Percentiles rank a stretch among this genome's conserved stretches.
Evolutionary conservation across 2,113 vertebrate species (phyloP).

Genomic region (Rhegmatorhina hoffmannsi): DNA sequence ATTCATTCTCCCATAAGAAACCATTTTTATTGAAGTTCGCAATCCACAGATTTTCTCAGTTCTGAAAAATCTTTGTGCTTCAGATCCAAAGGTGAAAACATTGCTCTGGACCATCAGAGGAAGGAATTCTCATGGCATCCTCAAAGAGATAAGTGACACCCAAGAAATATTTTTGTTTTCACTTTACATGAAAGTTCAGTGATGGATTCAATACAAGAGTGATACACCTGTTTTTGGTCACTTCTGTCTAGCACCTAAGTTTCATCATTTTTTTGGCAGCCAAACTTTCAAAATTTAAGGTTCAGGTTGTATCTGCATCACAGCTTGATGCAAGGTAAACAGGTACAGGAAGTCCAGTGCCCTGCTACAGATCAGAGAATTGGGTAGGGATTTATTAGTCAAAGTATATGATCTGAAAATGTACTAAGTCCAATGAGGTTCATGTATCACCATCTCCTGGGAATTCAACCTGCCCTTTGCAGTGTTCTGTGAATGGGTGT

Average conservation of each 20-base stretch:
- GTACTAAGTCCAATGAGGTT: background rate
- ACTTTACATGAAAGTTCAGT: background rate
- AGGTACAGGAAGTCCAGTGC: background rate
- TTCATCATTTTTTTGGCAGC: background rate
- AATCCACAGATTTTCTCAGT: background rate
- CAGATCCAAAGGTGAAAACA: background rate
- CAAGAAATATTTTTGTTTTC: background rate
- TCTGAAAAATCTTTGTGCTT: background rate
- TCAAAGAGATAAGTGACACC: background rate
- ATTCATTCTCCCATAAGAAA: background rate
- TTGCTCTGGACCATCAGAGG: background rate
- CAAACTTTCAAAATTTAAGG: background rate
- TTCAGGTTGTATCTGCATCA: background rate
- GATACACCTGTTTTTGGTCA: accelerated
- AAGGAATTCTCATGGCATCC: background rate
- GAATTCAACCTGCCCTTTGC: background rate
- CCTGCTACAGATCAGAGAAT: background rate
- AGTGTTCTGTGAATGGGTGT: background rate
- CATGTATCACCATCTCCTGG: background rate
- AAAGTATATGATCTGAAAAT: background rate
- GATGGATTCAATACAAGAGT: background rate
- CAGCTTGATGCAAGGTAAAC: background rate
- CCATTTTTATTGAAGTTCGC: background rate
- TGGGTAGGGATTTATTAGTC: background rate
- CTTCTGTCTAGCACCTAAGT: background rate